Conservation (phyloP, 1,140 invertebrate species). For the Eciton burchellii region DNA sequence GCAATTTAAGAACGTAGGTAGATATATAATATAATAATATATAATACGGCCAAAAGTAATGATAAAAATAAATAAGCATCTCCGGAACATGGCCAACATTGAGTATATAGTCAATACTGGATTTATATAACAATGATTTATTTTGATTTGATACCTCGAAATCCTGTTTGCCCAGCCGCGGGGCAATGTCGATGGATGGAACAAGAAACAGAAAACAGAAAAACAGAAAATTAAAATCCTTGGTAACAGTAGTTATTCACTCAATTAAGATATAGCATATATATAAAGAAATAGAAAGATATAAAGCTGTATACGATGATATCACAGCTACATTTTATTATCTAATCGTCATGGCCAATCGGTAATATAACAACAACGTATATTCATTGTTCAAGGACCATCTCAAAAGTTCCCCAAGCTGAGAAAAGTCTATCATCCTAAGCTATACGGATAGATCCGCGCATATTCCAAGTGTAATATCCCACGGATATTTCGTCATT, state of each 20-base stretch:
- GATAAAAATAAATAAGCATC: slow-evolving; percentile 80
- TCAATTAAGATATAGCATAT: slow-evolving; percentile 57
- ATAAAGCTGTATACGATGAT: slow-evolving; percentile 63
- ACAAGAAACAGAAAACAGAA: slow-evolving; percentile 85
- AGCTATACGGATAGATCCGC: slow-evolving; percentile 5
- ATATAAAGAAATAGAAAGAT: slow-evolving; percentile 54
- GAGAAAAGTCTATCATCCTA: slow-evolving; percentile 79
- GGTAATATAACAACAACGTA: slow-evolving; percentile 53
- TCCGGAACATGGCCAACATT: slow-evolving; percentile 83
- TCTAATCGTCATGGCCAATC: slow-evolving; percentile 70
- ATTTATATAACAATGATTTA: slow-evolving; percentile 81
- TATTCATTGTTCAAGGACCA: slow-evolving; percentile 93
- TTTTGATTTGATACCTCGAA: slow-evolving; percentile 84
- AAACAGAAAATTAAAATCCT: slow-evolving; percentile 81
- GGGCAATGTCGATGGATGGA: slow-evolving; percentile 84
- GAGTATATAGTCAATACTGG: slow-evolving; percentile 83
- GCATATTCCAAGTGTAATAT: slow-evolving; percentile 6
- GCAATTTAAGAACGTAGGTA: slow-evolving; percentile 76
- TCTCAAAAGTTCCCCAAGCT: slow-evolving; percentile 97
- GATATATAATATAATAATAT: slow-evolving; percentile 65
- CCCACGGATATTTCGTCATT: slow-evolving; percentile 41
- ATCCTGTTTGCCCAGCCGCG: slow-evolving; percentile 85
- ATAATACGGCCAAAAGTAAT: slow-evolving; percentile 73
- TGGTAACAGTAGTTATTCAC: slow-evolving; percentile 65
- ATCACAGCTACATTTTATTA: slow-evolving; percentile 61